Percentiles rank a stretch among this genome's conserved stretches.
Evolutionary conservation across 2,113 vertebrate species (phyloP).

Genomic region (Muntiacus muntjak): DNA sequence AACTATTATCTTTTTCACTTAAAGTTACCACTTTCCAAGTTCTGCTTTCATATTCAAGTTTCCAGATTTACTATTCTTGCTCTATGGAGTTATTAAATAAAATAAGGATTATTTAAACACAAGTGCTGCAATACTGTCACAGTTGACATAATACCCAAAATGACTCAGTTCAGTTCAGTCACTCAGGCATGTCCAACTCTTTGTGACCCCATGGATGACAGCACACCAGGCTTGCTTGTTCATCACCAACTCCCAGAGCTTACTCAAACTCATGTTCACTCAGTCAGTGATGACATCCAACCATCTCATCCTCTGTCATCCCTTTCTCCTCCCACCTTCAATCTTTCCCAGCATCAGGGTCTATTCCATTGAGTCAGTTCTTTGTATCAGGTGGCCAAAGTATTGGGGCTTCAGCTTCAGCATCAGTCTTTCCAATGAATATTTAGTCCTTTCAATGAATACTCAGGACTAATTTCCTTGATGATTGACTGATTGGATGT

Average conservation of each 20-base stretch:
- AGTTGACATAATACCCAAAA: background rate
- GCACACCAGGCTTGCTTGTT: background rate
- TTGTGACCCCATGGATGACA: background rate
- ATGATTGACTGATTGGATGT: background rate
- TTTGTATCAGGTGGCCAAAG: background rate
- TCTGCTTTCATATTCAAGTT: background rate
- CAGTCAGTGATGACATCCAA: background rate
- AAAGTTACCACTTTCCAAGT: background rate
- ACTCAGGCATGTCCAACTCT: background rate
- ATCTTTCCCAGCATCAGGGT: background rate
- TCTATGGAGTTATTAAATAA: background rate
- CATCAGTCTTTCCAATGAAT: background rate
- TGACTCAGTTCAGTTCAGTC: background rate
- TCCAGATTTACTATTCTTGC: background rate
- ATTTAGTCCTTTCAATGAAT: background rate
- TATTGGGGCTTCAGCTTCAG: background rate
- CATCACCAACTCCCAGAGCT: background rate
- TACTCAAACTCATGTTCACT: background rate
- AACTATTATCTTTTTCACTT: background rate
- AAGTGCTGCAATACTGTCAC: background rate
- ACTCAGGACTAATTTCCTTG: background rate
- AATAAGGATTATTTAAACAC: background rate
- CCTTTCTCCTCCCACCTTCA: background rate
- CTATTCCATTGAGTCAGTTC: background rate
- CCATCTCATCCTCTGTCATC: background rate